Base-by-base conservation (phyloP, 2,113 vertebrate species). In the Engystomops pustulosus region DNA sequence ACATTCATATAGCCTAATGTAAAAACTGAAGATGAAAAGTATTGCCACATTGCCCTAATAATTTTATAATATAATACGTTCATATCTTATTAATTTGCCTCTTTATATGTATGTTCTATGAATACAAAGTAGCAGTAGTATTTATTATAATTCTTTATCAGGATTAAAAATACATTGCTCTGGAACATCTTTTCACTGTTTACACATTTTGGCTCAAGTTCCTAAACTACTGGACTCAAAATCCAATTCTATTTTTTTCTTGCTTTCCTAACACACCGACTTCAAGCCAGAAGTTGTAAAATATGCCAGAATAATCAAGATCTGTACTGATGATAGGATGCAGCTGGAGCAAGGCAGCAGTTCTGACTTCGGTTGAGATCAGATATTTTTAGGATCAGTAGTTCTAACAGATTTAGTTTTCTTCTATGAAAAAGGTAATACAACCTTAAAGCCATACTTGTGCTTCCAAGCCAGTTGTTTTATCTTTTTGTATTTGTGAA, bases 261-360 rank as follows among this genome's bases (percentile, higher is more conserved):
- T 41, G 4, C 27, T 32, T 67, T 3, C 17, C 20, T 82, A 20
- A 62, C 80, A 34, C 68, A 30, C 80, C 74, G 80, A 74, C n/a
- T 60, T 62, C 36, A 34, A 11, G 70, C 69, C 80, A 82, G 62
- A 74, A 53, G 65, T 25, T 20, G 51, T 34, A 34, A 30, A 58
- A 34, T 34, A 68, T 60, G 80, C 80, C 69, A 82, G 55, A 82
- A 82, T 45, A 82, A 82, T 82, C 80, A 82, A 82, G 80, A 82
- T 82, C 80, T 74, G 49, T 60, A 55, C 36, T 18, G 51, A 38
- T 82, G 80, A 82, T 82, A 74, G 51, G 69, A 82, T 47, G 53
- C 80, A 82, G 80, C 80, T 82, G 80, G 69, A 47, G 23, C 62
- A 69, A 53, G 30, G 18, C 20, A 53, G 27, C 36, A 25, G 34